phyloP scores from a whole-genome alignment of 2,888 invertebrate genomes.

The Asteroscopus sphinx region DNA sequence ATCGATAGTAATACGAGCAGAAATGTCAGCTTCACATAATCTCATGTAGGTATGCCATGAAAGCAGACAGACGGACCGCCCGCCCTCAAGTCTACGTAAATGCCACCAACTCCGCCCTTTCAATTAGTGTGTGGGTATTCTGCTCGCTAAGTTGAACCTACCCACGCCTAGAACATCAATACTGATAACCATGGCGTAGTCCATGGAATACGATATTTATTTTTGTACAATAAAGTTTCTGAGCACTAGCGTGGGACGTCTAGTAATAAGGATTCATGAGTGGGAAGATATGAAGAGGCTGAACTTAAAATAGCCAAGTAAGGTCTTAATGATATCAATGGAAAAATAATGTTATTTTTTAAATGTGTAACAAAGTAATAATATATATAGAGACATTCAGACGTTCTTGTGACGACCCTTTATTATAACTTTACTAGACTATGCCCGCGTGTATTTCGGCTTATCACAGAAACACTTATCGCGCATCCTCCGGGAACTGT shows the following conservation, averaged over 20 bases:
- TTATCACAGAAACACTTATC: too few relatives aligned
- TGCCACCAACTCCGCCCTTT: slow-evolving; percentile 75
- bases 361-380: not conserved
- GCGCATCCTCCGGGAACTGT: too few relatives aligned
- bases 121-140: slow-evolving; percentile 70
- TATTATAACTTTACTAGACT: too few relatives aligned
- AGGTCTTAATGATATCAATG: not conserved
- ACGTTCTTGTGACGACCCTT: too few relatives aligned
- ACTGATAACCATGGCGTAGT: slow-evolving; percentile 48
- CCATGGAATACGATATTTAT: slow-evolving; percentile 59
- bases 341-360: not conserved
- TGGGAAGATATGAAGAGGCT: slow-evolving; percentile 19
- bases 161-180: slow-evolving; percentile 65
- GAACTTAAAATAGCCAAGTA: not conserved
- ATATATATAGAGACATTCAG: not conserved
- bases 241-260: slow-evolving; percentile 29
- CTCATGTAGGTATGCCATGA: slow-evolving; percentile 54
- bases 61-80: slow-evolving; percentile 57
- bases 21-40: slow-evolving; percentile 32
- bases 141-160: slow-evolving; percentile 60
- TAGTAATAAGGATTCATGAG: slow-evolving; percentile 12
- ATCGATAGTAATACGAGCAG: slow-evolving; percentile 5
- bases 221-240: slow-evolving; percentile 54
- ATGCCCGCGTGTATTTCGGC: too few relatives aligned
- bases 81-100: slow-evolving; percentile 75